Percentiles rank a stretch among this genome's conserved stretches.
Conservation (phyloP, 2,797 vertebrate genomes). For the Enteromius mattozi region DNA sequence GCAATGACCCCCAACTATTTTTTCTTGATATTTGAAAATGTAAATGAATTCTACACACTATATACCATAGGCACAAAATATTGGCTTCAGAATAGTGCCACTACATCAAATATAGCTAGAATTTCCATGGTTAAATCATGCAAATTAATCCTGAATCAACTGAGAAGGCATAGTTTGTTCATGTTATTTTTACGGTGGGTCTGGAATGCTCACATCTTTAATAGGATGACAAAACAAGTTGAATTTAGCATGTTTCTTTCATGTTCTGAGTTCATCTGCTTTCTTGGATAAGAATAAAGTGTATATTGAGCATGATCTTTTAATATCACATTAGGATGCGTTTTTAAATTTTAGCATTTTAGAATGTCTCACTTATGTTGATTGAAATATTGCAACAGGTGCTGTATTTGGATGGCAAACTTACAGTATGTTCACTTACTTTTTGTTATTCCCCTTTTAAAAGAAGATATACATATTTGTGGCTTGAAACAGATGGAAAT, state of each 20-base stretch:
- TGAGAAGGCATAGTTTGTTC: not conserved
- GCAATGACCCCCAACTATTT: not conserved
- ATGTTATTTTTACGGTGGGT: not conserved
- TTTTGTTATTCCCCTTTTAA: not conserved
- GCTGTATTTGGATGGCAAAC: not conserved
- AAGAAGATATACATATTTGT: not conserved
- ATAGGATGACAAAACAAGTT: not conserved
- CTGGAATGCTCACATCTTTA: too few relatives aligned
- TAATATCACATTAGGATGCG: not conserved
- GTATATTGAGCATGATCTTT: not conserved
- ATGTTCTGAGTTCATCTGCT: not conserved
- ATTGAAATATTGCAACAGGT: not conserved
- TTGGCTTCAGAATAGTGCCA: not conserved
- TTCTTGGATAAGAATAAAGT: not conserved
- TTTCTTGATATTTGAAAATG: not conserved
- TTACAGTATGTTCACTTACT: not conserved
- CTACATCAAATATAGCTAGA: not conserved
- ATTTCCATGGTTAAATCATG: not conserved
- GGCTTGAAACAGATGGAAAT: not conserved
- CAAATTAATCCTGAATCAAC: not conserved
- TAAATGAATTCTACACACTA: not conserved
- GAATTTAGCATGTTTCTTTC: not conserved
- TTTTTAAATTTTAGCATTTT: not conserved
- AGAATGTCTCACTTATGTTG: not conserved
- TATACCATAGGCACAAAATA: not conserved